A percentile compares a stretch with the other conserved stretches of the same genome.
phyloP scores from a whole-genome alignment of 1,140 invertebrate species.

The Papilio polyxenes region DNA sequence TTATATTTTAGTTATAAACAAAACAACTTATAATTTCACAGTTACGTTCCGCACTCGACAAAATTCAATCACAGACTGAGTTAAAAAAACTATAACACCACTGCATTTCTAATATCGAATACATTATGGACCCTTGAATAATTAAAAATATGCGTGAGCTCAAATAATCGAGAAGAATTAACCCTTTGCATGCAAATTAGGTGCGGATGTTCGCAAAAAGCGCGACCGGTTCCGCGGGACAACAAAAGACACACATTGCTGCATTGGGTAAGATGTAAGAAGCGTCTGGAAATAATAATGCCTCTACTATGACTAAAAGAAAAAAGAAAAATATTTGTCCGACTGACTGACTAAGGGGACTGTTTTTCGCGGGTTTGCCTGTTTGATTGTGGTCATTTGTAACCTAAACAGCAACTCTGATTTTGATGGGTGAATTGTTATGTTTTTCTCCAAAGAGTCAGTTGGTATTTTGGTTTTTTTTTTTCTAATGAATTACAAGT shows the following conservation, averaged over 20 bases:
- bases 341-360: too few species aligned
- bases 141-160: constrained; percentile 79
- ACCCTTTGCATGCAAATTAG: constrained; percentile 77
- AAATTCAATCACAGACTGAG: constrained; percentile 66
- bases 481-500: too few species aligned
- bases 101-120: constrained; percentile 67
- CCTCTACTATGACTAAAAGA: neutral
- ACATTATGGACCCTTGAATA: constrained; percentile 77
- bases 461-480: too few species aligned
- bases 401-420: too few species aligned
- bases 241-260: constrained; percentile 22
- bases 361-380: too few species aligned
- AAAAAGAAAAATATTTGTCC: neutral
- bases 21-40: constrained; percentile 26
- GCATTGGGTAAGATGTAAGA: neutral
- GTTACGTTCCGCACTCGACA: constrained; percentile 60
- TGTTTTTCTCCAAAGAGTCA: too few species aligned
- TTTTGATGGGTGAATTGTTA: too few species aligned
- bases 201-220: constrained; percentile 61
- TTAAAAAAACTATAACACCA: constrained; percentile 59
- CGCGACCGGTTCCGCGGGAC: constrained; percentile 64
- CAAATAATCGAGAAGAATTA: constrained; percentile 77
- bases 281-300: neutral
- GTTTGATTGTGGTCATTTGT: too few species aligned
- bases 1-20: neutral